phyloP scores from a whole-genome alignment of 2,888 invertebrate species.

The Prosapia bicincta region DNA sequence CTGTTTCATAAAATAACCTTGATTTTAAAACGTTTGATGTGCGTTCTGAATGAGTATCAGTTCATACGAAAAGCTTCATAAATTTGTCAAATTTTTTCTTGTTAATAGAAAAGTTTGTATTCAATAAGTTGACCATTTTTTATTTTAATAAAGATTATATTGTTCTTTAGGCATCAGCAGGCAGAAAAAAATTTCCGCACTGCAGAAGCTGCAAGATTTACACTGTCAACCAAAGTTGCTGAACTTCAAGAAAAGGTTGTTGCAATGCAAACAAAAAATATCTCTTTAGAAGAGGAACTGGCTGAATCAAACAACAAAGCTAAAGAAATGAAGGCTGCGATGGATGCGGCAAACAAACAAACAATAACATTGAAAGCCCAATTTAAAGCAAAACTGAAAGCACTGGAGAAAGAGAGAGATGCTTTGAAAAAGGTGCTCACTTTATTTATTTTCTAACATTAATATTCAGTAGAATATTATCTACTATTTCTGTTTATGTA shows the following conservation, averaged over 20 bases:
- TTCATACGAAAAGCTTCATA: too few relatives aligned
- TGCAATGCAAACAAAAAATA: slow-evolving; percentile 48
- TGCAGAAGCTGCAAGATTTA: slow-evolving; percentile 42
- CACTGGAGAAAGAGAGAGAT: slow-evolving; percentile 64
- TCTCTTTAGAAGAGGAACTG: slow-evolving; percentile 53
- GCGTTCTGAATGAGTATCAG: too few relatives aligned
- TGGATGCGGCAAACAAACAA: slow-evolving; percentile 71
- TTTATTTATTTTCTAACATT: too few relatives aligned
- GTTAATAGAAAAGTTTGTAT: too few relatives aligned
- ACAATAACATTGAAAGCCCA: slow-evolving; percentile 72
- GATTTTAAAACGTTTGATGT: too few relatives aligned
- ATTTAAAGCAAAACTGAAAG: slow-evolving; percentile 68
- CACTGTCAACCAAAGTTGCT: slow-evolving; percentile 42
- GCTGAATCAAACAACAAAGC: slow-evolving; percentile 47
- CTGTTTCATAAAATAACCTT: too few relatives aligned
- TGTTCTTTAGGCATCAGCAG: slow-evolving; percentile 29
- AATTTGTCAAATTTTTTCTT: too few relatives aligned
- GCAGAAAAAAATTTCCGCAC: slow-evolving; percentile 40
- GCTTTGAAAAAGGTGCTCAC: slow-evolving; percentile 48
- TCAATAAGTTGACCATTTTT: too few relatives aligned
- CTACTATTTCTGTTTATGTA: too few relatives aligned
- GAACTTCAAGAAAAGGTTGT: slow-evolving; percentile 41
- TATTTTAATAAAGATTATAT: too few relatives aligned
- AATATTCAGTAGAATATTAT: too few relatives aligned
- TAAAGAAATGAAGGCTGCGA: slow-evolving; percentile 59